Percentiles rank a stretch among this genome's conserved stretches.
These are phyloP conservation scores for Sisor rabdophorus DNA, from an alignment of 2,113 vertebrate genomes.

Conservation along the genomic window DNA sequence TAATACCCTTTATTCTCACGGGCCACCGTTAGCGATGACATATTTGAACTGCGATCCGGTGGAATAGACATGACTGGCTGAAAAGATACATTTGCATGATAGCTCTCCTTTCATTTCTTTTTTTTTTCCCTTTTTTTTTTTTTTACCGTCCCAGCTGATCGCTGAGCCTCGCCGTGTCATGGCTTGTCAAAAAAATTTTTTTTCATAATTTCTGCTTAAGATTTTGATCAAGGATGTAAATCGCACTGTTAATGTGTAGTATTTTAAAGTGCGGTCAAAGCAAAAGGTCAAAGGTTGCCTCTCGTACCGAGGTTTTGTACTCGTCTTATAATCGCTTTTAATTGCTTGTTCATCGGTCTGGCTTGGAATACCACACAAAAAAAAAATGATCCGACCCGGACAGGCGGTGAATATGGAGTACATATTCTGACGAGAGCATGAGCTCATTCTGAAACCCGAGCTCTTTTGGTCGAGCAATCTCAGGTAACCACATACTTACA, in stretches of 20 bases:
- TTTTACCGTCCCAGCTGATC: background rate
- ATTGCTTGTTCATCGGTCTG: background rate
- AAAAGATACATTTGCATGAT: background rate
- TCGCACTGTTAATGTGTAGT: no score
- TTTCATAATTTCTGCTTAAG: background rate
- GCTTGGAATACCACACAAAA: background rate
- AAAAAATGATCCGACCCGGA: background rate
- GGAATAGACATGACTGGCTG: background rate
- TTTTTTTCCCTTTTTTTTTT: no score
- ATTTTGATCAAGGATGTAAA: background rate
- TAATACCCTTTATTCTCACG: background rate
- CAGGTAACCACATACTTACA: slow-evolving; percentile 47
- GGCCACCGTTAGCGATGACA: background rate
- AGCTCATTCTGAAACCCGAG: slow-evolving; percentile 45
- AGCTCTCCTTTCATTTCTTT: no score
- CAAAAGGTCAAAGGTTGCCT: background rate
- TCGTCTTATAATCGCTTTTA: no score
- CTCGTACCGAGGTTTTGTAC: background rate
- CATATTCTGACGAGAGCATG: background rate
- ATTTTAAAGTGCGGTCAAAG: no score
- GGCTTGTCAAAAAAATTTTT: background rate
- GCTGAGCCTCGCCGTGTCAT: background rate
- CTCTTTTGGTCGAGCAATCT: slow-evolving; percentile 29
- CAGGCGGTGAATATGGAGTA: background rate
- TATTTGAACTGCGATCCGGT: background rate